Conservation (phyloP, 1,140 invertebrate genomes). For the Meloidogyne floridensis region DNA sequence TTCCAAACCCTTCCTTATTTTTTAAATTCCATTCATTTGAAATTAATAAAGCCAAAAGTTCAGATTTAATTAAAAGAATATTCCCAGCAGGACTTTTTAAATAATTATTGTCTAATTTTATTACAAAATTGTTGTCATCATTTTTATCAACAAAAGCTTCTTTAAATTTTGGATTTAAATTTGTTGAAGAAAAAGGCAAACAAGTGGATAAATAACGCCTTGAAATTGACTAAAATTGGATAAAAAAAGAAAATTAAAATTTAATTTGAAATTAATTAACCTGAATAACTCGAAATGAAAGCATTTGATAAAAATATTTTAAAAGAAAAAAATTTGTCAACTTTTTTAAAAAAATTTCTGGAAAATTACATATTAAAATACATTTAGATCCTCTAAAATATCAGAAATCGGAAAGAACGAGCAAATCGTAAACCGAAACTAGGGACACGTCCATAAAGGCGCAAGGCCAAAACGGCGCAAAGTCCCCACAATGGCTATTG, state of each 20-base stretch:
- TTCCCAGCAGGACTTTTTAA: constrained; percentile 39
- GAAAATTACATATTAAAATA: no score
- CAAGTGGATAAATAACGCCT: not conserved
- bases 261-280: not conserved
- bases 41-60: constrained; percentile 84
- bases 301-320: no score
- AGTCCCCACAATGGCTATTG: no score
- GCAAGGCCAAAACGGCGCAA: no score
- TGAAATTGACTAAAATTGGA: not conserved
- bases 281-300: not conserved
- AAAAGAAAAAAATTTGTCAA: no score
- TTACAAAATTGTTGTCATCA: constrained; percentile 13
- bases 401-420: no score
- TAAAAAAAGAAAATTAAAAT: not conserved
- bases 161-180: constrained; percentile 14
- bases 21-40: constrained; percentile 87
- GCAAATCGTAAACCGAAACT: no score
- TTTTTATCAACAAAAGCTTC: constrained; percentile 7
- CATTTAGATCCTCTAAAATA: no score
- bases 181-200: constrained; percentile 10
- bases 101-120: constrained; percentile 34
- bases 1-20: constrained; percentile 76
- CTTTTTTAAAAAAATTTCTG: no score
- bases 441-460: no score
- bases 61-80: constrained; percentile 69